Conservation (phyloP, 2,888 invertebrate species). For the Cheilosia soror region DNA sequence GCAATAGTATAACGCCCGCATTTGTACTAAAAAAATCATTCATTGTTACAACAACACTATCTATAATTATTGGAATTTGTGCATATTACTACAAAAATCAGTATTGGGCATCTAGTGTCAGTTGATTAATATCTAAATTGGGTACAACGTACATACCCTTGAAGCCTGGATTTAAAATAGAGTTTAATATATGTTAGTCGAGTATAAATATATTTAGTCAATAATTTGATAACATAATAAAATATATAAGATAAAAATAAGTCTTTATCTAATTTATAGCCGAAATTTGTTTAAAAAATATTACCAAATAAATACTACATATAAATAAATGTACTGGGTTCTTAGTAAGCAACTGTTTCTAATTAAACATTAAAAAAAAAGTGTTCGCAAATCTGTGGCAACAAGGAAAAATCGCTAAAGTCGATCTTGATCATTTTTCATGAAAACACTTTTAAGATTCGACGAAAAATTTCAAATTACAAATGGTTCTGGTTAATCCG, state of each 20-base stretch:
- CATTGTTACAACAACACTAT: conserved; percentile 83
- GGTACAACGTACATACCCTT: conserved; percentile 56
- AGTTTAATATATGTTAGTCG: conserved; percentile 62
- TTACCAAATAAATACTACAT: conserved; percentile 1
- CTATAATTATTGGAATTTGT: conserved; percentile 83
- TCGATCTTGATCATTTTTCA: no score
- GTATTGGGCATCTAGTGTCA: conserved; percentile 82
- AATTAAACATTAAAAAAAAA: no score
- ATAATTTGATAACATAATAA: background rate
- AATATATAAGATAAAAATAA: background rate
- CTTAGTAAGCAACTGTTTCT: no score
- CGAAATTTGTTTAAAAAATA: conserved; percentile 5
- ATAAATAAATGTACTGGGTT: background rate
- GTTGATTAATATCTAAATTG: conserved; percentile 80
- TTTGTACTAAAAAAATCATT: conserved; percentile 80
- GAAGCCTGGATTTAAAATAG: conserved; percentile 64
- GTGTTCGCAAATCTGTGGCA: no score
- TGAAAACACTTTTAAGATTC: no score
- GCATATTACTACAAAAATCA: conserved; percentile 83
- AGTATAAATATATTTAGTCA: background rate
- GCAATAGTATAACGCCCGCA: conserved; percentile 68
- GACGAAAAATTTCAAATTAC: no score
- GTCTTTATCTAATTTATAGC: conserved; percentile 31
- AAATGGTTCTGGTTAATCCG: no score
- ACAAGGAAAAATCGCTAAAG: no score